Conservation (phyloP, 2,797 vertebrate species). For the Cuculus canorus region DNA sequence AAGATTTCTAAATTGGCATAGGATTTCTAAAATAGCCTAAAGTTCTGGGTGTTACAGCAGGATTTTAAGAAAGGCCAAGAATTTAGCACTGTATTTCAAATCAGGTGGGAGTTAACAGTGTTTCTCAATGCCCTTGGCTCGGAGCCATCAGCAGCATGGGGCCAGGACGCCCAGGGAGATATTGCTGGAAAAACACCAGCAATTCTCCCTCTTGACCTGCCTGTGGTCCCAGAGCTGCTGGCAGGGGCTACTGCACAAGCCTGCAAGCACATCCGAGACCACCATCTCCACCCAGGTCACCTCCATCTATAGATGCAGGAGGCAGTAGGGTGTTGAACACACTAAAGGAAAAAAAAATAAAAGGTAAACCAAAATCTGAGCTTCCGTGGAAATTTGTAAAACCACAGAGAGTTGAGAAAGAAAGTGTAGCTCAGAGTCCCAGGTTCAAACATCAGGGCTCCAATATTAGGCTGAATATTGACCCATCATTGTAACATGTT, state of each 20-base stretch:
- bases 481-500: neutral
- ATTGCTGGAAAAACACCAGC: neutral
- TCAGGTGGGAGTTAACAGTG: neutral
- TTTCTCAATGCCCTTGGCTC: neutral
- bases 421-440: neutral
- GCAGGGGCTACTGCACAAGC: neutral
- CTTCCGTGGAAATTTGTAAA: neutral
- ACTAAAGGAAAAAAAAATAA: neutral
- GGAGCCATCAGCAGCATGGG: neutral
- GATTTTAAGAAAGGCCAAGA: neutral
- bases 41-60: neutral
- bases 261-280: neutral
- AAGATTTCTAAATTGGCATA: neutral
- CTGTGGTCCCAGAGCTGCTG: neutral
- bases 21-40: neutral
- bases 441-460: neutral
- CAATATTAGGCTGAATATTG: neutral
- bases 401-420: neutral
- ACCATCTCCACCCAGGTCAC: neutral
- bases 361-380: neutral
- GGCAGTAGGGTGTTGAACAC: accelerated
- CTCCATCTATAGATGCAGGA: neutral
- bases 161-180: neutral
- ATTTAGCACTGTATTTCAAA: neutral
- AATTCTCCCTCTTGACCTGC: neutral